Conservation (phyloP, 2,113 vertebrate genomes). For the Caranx ignobilis region DNA sequence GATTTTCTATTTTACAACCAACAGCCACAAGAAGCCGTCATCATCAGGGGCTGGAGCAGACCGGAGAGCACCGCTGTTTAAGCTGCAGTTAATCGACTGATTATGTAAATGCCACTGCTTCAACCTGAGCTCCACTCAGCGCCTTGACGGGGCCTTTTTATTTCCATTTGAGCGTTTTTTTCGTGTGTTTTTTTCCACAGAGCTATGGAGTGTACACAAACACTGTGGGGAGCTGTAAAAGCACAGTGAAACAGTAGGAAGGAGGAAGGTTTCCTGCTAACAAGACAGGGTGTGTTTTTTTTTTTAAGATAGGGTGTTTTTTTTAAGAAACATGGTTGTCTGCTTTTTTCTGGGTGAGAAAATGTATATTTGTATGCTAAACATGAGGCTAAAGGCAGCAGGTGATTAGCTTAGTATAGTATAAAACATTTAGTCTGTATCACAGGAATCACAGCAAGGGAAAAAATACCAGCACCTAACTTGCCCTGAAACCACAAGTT, state of each 20-base stretch:
- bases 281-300: not conserved
- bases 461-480: too few relatives aligned
- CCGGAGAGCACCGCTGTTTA: constrained; percentile 20
- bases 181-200: constrained; percentile 17
- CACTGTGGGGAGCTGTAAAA: constrained; percentile 44
- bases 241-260: constrained; percentile 38
- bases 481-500: too few relatives aligned
- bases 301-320: not conserved
- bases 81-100: constrained; percentile 20
- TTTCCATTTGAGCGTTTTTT: constrained; percentile 29
- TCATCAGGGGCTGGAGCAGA: constrained; percentile 6
- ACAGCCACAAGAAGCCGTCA: constrained; percentile 21
- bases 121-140: constrained; percentile 27
- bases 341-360: not conserved
- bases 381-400: not conserved
- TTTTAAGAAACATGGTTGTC: not conserved
- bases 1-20: constrained; percentile 48
- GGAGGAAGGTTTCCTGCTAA: constrained; percentile 29
- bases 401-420: not conserved
- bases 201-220: constrained; percentile 28
- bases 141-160: constrained; percentile 27
- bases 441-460: not conserved
- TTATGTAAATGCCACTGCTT: constrained; percentile 30
- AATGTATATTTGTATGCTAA: not conserved
- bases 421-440: not conserved